Evolutionary conservation across 2,888 invertebrate species (phyloP).

Genomic region (Desoria tigrina): DNA sequence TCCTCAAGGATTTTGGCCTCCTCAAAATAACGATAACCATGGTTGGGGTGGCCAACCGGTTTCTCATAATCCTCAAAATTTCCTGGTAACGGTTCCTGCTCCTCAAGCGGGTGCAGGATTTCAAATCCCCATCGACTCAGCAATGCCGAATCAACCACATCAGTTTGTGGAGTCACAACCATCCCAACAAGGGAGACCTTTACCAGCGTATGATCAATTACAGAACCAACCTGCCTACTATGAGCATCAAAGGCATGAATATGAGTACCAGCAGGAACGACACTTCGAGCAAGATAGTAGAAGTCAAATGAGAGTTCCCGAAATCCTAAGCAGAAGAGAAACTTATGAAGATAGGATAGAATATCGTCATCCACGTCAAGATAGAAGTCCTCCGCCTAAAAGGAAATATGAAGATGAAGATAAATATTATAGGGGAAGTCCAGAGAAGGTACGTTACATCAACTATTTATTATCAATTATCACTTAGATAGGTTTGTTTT

Average conservation of each 20-base stretch:
- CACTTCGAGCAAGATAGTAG: background rate
- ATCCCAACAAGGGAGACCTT: no score
- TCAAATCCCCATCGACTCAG: conserved; percentile 9
- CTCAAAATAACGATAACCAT: conserved; percentile 11
- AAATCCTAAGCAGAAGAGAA: background rate
- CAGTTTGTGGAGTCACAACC: background rate
- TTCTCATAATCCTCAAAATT: conserved; percentile 15
- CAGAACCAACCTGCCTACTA: conserved; percentile 17
- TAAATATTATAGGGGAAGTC: conserved; percentile 5
- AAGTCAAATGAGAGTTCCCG: background rate
- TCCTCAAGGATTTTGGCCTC: conserved; percentile 27
- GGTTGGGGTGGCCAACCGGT: background rate
- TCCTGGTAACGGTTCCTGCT: conserved; percentile 13
- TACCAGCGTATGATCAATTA: background rate
- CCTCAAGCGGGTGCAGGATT: conserved; percentile 7
- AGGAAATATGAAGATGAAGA: conserved; percentile 3
- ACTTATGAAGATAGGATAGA: background rate
- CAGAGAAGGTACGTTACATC: conserved; percentile 11
- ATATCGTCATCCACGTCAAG: background rate
- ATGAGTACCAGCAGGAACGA: background rate
- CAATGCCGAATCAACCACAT: background rate
- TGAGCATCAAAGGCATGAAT: conserved; percentile 16
- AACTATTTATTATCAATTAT: background rate
- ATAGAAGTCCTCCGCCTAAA: background rate
- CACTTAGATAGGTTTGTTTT: no score